Evolutionary conservation across 2,797 vertebrate species (phyloP), one percentile per base, ranked within the genome.

Genomic region (Emydoidea blandingii): DNA sequence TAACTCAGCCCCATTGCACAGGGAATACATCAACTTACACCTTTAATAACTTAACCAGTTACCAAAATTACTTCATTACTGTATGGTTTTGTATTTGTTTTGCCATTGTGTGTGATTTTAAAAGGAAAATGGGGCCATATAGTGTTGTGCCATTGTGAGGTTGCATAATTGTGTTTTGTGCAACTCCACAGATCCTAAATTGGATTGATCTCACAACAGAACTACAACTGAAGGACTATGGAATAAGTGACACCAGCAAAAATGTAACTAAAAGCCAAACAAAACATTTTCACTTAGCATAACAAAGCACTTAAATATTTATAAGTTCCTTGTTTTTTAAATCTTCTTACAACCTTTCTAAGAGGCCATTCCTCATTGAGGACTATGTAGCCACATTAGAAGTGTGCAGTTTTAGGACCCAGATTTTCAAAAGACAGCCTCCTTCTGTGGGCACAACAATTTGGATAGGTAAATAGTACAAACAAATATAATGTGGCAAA

Each of bases 21-120:
- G 81, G 2, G 4, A 34, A 23, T 68, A 68, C 54, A 89, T 96
- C 90, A 96, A 92, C 87, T 94, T 78, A 95, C 94, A 94, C 88
- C 90, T 94, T 89, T 93, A 88, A 90, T 81, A 95, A 86, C 88
- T 89, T 62, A 3, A 29, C 83, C 94, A 94, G 85, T 54, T 89
- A 92, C 93, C 41, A 82, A 94, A 96, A 94, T 76, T 96, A 91
- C 95, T 96, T 72, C 41, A 72, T n/a, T 37, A 23, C 5, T 23
- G 19, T 41, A 23, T 23, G 93, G 68, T 95, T 93, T 87, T 95
- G 96, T 92, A 83, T 89, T 95, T 96, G 88, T 85, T 92, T 94
- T 93, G 91, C 91, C 62, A 29, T 7, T 81, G 27, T 74, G 74
- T n/a, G 29, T 68, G 41, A 54, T 90, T 83, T 65, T 91, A 87